phyloP scores from a whole-genome alignment of 1,140 invertebrate genomes.

The Drosophila miranda region DNA sequence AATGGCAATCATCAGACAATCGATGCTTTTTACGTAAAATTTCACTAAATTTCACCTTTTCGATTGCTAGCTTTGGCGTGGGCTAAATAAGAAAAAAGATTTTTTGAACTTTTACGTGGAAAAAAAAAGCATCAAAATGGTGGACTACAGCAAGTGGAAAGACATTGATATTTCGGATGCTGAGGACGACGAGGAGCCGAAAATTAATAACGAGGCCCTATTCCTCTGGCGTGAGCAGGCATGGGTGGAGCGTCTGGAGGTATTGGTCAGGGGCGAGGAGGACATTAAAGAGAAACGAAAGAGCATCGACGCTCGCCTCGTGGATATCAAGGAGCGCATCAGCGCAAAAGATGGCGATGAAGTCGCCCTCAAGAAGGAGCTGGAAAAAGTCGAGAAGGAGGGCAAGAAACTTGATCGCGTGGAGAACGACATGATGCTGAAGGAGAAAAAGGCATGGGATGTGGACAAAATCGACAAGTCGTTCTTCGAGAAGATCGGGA shows the following conservation, averaged over 20 bases:
- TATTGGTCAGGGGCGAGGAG: conserved; percentile 89
- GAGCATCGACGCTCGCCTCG: conserved; percentile 86
- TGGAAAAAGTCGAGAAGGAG: conserved; percentile 90
- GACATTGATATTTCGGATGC: conserved; percentile 99
- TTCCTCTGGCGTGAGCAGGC: conserved; percentile 99
- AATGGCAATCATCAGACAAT: too few relatives aligned
- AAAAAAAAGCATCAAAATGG: conserved; percentile 85
- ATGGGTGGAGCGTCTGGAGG: conserved; percentile 96
- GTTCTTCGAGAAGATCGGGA: conserved; percentile 98
- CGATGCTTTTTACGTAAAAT: too few relatives aligned
- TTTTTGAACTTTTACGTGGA: conserved; percentile 6
- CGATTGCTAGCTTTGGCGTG: too few relatives aligned
- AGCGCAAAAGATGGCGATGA: conserved; percentile 83
- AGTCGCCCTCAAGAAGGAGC: conserved; percentile 84
- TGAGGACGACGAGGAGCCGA: conserved; percentile 99
- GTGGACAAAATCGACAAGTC: conserved; percentile 99
- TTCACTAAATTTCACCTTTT: too few relatives aligned
- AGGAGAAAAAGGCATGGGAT: conserved; percentile 97
- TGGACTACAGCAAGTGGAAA: conserved; percentile 98
- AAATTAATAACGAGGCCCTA: conserved; percentile 98
- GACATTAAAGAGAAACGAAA: conserved; percentile 86
- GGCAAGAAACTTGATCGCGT: conserved; percentile 87
- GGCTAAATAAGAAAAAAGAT: conserved; percentile 15
- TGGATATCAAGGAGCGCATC: conserved; percentile 87
- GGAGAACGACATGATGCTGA: conserved; percentile 93